phyloP scores from a whole-genome alignment of 2,113 vertebrate genomes.

The Phaethornis superciliosus region DNA sequence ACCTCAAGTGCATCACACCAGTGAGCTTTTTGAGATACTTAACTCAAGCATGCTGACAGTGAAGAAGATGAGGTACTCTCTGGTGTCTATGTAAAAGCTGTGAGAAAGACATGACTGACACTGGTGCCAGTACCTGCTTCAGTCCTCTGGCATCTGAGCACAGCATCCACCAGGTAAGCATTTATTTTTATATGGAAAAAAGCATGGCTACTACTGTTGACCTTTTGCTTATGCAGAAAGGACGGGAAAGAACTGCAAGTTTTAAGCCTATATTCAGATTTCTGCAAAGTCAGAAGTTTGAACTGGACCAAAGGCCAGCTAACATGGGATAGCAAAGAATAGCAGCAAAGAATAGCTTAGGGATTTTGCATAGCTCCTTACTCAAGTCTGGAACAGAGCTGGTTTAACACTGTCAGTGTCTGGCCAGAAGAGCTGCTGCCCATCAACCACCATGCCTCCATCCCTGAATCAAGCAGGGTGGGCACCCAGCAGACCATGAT shows the following conservation, averaged over 20 bases:
- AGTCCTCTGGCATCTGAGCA: not conserved
- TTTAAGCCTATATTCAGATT: not conserved
- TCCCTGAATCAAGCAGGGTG: not conserved
- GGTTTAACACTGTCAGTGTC: not conserved
- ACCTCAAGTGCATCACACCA: fast-evolving
- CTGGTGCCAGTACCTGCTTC: fast-evolving
- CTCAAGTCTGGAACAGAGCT: not conserved
- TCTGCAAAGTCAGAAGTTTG: not conserved
- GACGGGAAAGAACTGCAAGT: not conserved
- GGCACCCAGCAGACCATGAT: not conserved
- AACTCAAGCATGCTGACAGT: fast-evolving
- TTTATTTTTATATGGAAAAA: not conserved
- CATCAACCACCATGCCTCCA: not conserved
- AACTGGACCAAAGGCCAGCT: not conserved
- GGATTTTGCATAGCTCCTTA: not conserved
- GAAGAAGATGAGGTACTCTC: fast-evolving
- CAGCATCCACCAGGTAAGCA: fast-evolving
- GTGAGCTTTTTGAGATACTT: not conserved
- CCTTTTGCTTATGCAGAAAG: not conserved
- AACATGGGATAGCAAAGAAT: not conserved
- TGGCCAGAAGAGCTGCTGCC: not conserved
- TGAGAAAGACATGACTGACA: fast-evolving
- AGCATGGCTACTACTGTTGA: fast-evolving
- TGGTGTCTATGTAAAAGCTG: not conserved
- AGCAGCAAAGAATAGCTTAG: not conserved